phyloP scores from a whole-genome alignment of 2,888 invertebrate genomes.

The Tenthredo distinguenda region DNA sequence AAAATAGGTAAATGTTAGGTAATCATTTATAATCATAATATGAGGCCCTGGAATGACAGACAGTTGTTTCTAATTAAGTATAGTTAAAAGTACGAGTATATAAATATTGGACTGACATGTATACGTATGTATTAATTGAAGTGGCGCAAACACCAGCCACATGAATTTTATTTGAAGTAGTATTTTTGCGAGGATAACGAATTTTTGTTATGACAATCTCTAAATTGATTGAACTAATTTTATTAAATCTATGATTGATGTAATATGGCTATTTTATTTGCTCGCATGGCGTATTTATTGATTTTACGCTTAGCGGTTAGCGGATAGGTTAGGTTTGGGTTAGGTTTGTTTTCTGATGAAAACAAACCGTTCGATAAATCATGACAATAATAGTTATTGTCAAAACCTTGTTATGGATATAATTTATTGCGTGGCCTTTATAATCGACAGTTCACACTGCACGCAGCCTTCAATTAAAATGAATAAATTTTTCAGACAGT shows the following conservation, averaged over 20 bases:
- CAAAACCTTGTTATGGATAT: not conserved
- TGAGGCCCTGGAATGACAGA: not conserved
- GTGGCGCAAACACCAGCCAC: not conserved
- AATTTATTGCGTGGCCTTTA: not conserved
- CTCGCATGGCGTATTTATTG: constrained; percentile 32
- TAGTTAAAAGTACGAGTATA: not conserved
- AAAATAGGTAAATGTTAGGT: not conserved
- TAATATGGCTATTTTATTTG: not conserved
- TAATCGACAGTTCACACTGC: not conserved
- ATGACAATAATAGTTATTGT: not conserved
- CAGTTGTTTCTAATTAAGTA: not conserved
- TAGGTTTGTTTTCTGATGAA: constrained; percentile 2
- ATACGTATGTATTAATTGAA: not conserved
- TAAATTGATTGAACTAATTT: not conserved
- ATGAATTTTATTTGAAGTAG: not conserved
- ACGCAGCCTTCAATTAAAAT: constrained; percentile 28
- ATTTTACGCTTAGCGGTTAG: not conserved
- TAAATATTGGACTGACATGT: not conserved
- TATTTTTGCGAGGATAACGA: not conserved
- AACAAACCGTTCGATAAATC: not conserved
- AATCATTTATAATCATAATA: not conserved
- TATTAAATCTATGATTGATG: not conserved
- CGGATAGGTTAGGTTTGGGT: constrained; percentile 29
- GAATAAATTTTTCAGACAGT: not conserved
- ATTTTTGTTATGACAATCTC: not conserved